A percentile compares a stretch with the other conserved stretches of the same genome.
Evolutionary conservation across 2,797 vertebrate genomes (phyloP).

Genomic region (Taeniopygia guttata): DNA sequence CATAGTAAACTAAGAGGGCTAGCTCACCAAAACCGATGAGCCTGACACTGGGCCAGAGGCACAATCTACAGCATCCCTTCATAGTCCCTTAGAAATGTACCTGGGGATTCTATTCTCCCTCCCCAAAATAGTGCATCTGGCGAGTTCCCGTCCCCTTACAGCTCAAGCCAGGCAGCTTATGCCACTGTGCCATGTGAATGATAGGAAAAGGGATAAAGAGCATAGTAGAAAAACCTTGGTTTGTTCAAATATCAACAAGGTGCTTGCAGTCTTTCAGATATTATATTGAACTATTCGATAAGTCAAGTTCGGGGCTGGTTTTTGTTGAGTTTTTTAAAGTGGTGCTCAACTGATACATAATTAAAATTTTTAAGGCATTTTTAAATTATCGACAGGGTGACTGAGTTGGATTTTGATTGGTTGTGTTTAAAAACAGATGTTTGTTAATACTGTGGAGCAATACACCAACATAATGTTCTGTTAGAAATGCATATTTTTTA

Average conservation of each 20-base stretch:
- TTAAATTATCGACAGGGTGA: background rate
- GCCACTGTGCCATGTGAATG: background rate
- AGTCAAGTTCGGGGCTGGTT: background rate
- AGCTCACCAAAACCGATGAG: background rate
- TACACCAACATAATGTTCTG: background rate
- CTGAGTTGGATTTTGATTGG: background rate
- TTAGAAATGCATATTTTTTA: background rate
- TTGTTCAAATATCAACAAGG: background rate
- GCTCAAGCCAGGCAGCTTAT: background rate
- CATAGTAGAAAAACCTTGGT: background rate
- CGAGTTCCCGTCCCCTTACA: background rate
- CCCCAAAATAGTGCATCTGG: background rate
- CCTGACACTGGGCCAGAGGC: background rate
- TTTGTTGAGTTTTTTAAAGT: background rate
- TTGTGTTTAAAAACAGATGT: background rate
- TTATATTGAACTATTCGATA: background rate
- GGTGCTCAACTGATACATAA: background rate
- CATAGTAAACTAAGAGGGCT: background rate
- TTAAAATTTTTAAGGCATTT: background rate
- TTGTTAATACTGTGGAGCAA: background rate
- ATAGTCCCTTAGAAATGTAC: accelerated
- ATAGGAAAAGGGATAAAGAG: background rate
- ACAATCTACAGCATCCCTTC: background rate
- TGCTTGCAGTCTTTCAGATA: background rate
- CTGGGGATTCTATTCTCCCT: background rate